Evolutionary conservation across 1,140 invertebrate genomes (phyloP), one percentile per base, ranked within the genome.

Genomic region (Hycleus cichorii): DNA sequence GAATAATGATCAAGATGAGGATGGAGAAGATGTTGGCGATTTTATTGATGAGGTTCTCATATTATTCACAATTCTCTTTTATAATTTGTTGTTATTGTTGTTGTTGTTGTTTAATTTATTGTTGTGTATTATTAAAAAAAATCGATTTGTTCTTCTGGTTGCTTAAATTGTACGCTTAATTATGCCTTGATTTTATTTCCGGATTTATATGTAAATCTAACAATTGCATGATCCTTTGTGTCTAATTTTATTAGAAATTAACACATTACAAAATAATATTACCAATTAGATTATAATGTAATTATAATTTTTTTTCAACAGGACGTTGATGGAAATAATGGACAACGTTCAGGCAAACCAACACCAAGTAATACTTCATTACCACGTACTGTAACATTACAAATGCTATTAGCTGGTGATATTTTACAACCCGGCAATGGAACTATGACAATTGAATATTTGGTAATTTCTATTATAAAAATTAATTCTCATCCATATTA

Each of bases 381-480:
- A 46, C 87, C 88, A 6, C 77, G 88, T 62, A 86, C 85, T 54
- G 84, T 93, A 8, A 93, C 90, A n/a, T 72, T 94, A 44, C 87
- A 89, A 74, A 93, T 90, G 79, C 78, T 89, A 49, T 74, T 94
- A 67, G 80, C 84, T 57, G 90, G 90, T 60, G 86, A 87, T 69
- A 86, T 94, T 65, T 77, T 95, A 51, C 80, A 89, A 67, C 84
- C 90, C 39, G 90, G 90, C 7, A 82, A 84, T 69, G 87, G 86
- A 43, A 78, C 85, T 46, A 86, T 95, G 83, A 88, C 89, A 25
- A 89, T 94, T 63, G 91, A 93, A 73, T 94, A 93, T 78, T 78
- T 93, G 79, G 89, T 91, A 62, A 46, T 32, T 60, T 39, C 5
- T n/a, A 46, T 8, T 11, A 51, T 25, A 38, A 2, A 46, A 46